Conservation (phyloP, 2,113 vertebrate genomes). For the Nestor notabilis region DNA sequence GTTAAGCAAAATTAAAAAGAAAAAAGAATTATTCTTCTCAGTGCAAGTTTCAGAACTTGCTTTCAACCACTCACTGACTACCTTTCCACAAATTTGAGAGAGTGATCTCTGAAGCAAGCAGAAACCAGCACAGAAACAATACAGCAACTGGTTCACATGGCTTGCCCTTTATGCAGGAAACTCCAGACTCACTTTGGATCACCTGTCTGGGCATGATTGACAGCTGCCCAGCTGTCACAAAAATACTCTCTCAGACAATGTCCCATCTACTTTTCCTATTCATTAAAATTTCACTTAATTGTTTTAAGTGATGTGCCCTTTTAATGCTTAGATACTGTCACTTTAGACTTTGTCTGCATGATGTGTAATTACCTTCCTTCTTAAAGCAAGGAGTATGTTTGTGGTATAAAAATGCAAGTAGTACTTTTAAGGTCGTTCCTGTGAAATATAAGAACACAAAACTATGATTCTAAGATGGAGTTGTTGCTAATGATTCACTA, state of each 20-base stretch:
- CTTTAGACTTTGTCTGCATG: background rate
- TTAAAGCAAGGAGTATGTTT: background rate
- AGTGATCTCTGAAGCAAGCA: background rate
- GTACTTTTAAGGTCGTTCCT: background rate
- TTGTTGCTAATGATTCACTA: background rate
- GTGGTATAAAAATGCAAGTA: background rate
- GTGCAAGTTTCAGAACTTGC: background rate
- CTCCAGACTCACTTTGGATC: background rate
- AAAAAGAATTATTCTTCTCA: background rate
- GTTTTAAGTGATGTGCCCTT: background rate
- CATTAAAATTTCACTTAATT: background rate
- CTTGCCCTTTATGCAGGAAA: rapidly evolving
- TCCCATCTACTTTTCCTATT: background rate
- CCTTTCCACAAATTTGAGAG: background rate
- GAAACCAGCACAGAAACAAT: too few species aligned
- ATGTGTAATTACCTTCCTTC: background rate
- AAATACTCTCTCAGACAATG: background rate
- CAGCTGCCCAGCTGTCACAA: background rate
- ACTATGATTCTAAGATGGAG: background rate
- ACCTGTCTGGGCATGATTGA: background rate
- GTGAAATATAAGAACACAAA: background rate
- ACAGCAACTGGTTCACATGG: background rate
- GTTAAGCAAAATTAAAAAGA: background rate
- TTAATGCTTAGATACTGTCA: background rate
- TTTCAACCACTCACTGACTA: background rate